phyloP scores from a whole-genome alignment of 2,113 vertebrate genomes.

The Cyprinodon brontotheroides region DNA sequence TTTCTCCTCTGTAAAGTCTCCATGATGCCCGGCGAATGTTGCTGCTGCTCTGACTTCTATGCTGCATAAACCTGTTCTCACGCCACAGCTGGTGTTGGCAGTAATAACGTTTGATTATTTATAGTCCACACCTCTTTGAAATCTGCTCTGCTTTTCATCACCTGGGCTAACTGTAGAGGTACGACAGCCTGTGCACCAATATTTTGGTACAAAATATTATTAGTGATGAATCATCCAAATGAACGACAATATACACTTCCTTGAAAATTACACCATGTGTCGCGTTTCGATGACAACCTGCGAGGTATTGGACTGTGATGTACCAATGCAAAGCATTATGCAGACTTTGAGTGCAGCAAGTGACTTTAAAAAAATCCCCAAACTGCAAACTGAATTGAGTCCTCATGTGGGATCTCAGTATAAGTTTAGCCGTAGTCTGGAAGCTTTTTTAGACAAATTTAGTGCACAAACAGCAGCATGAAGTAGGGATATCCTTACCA shows the following conservation, averaged over 20 bases:
- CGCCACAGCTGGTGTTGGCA: neutral
- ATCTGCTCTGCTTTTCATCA: neutral
- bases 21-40: constrained; percentile 10
- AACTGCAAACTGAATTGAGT: neutral
- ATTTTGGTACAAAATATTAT: neutral
- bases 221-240: too few relatives aligned
- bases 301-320: too few relatives aligned
- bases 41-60: neutral
- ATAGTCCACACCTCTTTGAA: neutral
- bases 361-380: too few relatives aligned
- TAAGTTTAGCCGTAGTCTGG: neutral
- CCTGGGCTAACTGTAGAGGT: neutral
- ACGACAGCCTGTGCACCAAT: neutral
- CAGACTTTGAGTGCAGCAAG: too few relatives aligned
- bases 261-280: too few relatives aligned
- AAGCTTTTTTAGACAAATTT: neutral
- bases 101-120: neutral
- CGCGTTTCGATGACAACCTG: too few relatives aligned
- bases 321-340: too few relatives aligned
- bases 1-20: constrained; percentile 2
- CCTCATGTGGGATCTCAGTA: neutral
- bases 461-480: neutral
- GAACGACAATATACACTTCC: too few relatives aligned
- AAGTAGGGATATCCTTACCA: neutral
- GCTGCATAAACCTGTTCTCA: constrained; percentile 1